These are phyloP conservation scores for Ceratothoa steindachneri DNA, from an alignment of 2,888 invertebrate genomes.

Conservation along the genomic window DNA sequence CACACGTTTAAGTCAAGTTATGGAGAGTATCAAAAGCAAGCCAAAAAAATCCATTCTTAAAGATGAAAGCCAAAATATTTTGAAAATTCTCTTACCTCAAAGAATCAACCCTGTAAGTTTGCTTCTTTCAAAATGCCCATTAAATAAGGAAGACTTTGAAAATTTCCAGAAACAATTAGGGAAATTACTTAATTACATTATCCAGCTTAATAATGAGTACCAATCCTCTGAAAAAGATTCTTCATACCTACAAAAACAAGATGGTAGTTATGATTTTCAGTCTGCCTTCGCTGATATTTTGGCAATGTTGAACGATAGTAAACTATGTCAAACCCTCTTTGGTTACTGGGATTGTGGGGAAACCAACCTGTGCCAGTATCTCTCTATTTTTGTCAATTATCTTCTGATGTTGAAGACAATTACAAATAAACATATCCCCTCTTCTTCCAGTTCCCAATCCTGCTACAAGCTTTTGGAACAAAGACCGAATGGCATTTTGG, in stretches of 20 bases:
- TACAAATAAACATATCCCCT: neutral
- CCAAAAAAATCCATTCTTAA: neutral
- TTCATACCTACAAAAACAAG: neutral
- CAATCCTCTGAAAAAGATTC: neutral
- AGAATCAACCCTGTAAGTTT: neutral
- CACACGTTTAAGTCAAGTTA: neutral
- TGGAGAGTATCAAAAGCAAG: neutral
- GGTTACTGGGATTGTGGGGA: neutral
- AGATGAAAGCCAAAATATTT: neutral
- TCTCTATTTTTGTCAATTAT: neutral
- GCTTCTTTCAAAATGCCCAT: neutral
- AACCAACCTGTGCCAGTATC: neutral
- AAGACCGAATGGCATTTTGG: conserved; percentile 33
- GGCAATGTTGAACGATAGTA: conserved; percentile 5
- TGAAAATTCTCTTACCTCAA: neutral
- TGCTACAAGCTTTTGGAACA: conserved; percentile 20
- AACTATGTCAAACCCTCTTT: neutral
- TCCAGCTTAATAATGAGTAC: neutral
- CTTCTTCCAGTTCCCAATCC: neutral
- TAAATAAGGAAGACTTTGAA: neutral
- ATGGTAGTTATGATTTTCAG: neutral
- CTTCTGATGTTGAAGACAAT: neutral
- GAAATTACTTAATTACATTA: neutral
- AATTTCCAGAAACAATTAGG: neutral
- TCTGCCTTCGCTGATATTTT: conserved; percentile 6